Conservation (phyloP, 1,140 invertebrate genomes). For the Panagrolaimus sp. region DNA sequence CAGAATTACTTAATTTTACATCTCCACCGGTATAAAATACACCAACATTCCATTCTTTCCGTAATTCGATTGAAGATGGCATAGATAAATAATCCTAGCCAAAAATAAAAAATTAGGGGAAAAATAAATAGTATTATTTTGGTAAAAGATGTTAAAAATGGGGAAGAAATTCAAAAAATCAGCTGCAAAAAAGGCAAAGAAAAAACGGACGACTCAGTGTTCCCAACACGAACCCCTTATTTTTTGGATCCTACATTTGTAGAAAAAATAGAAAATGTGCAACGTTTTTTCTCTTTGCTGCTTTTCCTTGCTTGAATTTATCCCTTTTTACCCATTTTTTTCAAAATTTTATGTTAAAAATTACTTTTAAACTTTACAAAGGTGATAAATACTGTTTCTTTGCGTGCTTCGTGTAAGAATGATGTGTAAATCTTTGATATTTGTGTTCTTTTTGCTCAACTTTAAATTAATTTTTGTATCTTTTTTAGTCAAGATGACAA, state of each 20-base stretch:
- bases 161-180: background rate
- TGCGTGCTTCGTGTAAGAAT: no score
- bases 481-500: conserved; percentile 69
- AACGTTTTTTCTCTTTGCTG: background rate
- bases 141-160: no score
- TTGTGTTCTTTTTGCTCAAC: background rate
- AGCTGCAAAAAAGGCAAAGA: background rate
- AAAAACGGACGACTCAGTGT: background rate
- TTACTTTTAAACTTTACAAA: no score
- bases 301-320: background rate
- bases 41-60: conserved; percentile 23
- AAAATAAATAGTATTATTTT: no score
- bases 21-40: conserved; percentile 46
- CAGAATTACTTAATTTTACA: conserved; percentile 31
- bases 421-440: background rate
- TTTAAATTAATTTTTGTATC: background rate
- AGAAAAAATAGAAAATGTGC: conserved; percentile 11
- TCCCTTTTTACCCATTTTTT: background rate
- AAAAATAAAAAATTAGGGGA: background rate
- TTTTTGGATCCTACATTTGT: no score
- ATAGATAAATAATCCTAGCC: background rate
- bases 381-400: no score
- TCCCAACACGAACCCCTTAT: background rate
- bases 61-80: conserved; percentile 14
- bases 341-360: no score